Conservation (phyloP, 2,888 invertebrate genomes). For the Agriopis leucophaearia region DNA sequence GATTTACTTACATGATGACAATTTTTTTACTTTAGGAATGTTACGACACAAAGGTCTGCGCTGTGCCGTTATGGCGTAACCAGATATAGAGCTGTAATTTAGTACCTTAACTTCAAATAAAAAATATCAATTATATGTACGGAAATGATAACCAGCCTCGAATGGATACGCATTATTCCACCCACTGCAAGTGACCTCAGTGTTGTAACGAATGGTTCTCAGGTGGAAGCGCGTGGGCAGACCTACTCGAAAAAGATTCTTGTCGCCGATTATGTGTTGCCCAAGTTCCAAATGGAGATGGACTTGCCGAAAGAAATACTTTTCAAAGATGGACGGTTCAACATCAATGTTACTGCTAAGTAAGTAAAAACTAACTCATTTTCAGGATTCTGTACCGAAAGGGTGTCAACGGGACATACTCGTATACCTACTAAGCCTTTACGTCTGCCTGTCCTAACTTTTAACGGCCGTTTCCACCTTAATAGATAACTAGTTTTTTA, state of each 20-base stretch:
- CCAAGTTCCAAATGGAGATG: slow-evolving; percentile 96
- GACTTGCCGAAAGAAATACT: slow-evolving; percentile 93
- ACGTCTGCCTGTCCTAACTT: no score
- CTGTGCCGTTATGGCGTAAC: no score
- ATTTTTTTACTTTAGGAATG: background rate
- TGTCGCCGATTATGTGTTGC: slow-evolving; percentile 96
- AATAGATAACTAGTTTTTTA: no score
- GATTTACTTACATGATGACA: slow-evolving; percentile 1
- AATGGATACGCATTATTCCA: slow-evolving; percentile 23
- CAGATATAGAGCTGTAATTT: background rate
- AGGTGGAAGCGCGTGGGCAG: slow-evolving; percentile 84
- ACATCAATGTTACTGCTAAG: slow-evolving; percentile 93
- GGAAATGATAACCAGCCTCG: slow-evolving; percentile 43
- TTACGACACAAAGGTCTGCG: background rate
- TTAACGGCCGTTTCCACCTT: no score
- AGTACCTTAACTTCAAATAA: slow-evolving; percentile 15
- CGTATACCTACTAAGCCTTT: background rate
- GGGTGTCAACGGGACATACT: no score
- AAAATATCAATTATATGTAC: slow-evolving; percentile 34
- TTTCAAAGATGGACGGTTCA: slow-evolving; percentile 92
- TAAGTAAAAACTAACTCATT: slow-evolving; percentile 71
- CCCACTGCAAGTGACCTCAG: slow-evolving; percentile 45
- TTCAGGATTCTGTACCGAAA: background rate
- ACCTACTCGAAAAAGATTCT: slow-evolving; percentile 90
- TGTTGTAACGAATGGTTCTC: slow-evolving; percentile 39